Evolutionary conservation across 2,113 vertebrate species (phyloP).

Genomic region (Epinephelus cyanopodus): DNA sequence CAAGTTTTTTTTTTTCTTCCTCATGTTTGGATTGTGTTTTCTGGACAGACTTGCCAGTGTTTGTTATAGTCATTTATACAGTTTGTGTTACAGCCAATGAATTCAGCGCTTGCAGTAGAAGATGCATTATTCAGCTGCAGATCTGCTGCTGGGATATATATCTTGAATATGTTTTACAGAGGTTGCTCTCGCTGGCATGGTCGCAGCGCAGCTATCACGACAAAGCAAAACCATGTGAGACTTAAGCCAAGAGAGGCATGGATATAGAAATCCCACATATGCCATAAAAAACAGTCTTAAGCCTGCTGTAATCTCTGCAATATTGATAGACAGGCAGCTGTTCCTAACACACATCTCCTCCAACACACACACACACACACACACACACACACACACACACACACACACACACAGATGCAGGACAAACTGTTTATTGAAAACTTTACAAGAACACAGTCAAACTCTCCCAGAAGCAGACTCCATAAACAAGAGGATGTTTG

Average conservation of each 20-base stretch:
- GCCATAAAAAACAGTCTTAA: conserved; percentile 2
- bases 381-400: no score
- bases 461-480: background rate
- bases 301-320: conserved; percentile 28
- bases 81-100: background rate
- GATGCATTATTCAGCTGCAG: conserved; percentile 61
- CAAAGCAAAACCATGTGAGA: conserved; percentile 18
- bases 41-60: background rate
- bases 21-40: conserved; percentile 2
- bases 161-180: conserved; percentile 44
- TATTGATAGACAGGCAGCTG: conserved; percentile 25
- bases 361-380: no score
- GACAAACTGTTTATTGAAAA: conserved; percentile 5
- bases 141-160: conserved; percentile 16
- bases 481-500: conserved; percentile 3
- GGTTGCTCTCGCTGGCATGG: background rate
- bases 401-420: background rate
- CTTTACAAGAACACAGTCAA: background rate
- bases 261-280: conserved; percentile 33
- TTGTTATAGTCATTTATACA: background rate
- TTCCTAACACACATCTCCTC: background rate
- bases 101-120: background rate
- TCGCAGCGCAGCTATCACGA: conserved; percentile 14
- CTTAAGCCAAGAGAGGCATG: conserved; percentile 16
- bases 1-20: background rate